Evolutionary conservation across 2,797 vertebrate genomes (phyloP).

Genomic region (Hypotaenidia philippensis): DNA sequence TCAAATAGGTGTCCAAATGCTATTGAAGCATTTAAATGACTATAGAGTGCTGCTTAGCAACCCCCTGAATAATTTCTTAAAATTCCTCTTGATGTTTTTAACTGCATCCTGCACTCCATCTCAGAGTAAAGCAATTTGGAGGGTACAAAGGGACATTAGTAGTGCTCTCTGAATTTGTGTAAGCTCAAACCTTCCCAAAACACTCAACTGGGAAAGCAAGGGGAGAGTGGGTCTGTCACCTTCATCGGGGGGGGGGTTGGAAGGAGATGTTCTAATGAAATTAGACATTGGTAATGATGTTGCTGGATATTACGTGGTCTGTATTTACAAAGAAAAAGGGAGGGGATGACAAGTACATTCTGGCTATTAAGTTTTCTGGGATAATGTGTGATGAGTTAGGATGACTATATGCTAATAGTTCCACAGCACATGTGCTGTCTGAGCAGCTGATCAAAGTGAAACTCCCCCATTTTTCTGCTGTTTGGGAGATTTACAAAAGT

Average conservation of each 20-base stretch:
- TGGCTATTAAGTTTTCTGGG: background rate
- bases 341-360: background rate
- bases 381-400: background rate
- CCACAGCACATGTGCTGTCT: background rate
- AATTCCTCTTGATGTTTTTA: background rate
- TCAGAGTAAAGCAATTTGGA: background rate
- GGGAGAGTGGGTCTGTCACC: background rate
- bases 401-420: background rate
- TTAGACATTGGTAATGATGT: background rate
- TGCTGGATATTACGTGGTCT: background rate
- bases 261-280: background rate
- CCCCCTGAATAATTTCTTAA: background rate
- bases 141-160: background rate
- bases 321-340: background rate
- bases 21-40: background rate
- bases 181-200: background rate
- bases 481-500: background rate
- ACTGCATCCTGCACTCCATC: background rate
- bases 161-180: background rate
- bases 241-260: background rate
- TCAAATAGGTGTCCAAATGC: background rate
- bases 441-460: background rate
- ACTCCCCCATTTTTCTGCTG: background rate
- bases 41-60: background rate
- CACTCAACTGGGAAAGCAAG: background rate